Evolutionary conservation across 23 tunicate genomes (phyloP), one percentile per base, ranked within the genome.

Genomic region (Ciona savignyi): DNA sequence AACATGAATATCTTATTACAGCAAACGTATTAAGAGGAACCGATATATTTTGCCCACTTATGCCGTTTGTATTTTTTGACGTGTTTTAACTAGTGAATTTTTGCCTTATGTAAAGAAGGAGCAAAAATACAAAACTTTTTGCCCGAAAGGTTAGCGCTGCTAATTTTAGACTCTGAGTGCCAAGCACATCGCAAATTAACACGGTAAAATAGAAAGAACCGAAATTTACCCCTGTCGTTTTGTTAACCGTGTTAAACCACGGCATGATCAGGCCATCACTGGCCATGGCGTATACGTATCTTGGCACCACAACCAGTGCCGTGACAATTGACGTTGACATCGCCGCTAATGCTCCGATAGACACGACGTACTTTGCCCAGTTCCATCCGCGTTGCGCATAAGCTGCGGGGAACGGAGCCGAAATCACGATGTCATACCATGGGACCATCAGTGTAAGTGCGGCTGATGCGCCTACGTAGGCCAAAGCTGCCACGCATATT

Each of bases 341-440:
- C 66, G 88, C 88, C 25, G 87, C 88, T 35, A 89, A 61, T 23
- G 83, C 84, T 4, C 96, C 96, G 29, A 82, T 73, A 32, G 88
- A 73, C 24, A 89, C 88, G 29, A 89, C 65, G 68, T 89, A 89
- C 61, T 70, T 78, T 26, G 96, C 96, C 96, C 96, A 89, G 65
- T 77, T 20, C 76, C 76, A 77, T 1, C 84, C 88, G 29, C 77
- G 27, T 23, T 29, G 22, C 49, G 65, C 80, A 42, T 76, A 89
- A 60, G 96, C 96, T 25, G 68, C 62, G 1, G 96, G 84, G 67
- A 77, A 89, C 6, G 96, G 96, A 26, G 96, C 72, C 21, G 33
- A 23, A 1, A 51, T 70, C 1, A 71, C 63, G 20, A 89, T 72
- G 0, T 63, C 29, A 27, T 83, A 33, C 93, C 86, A 89, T 1